These are phyloP conservation scores for Arge pagana DNA, from an alignment of 2,888 invertebrate species.

Conservation along the genomic window DNA sequence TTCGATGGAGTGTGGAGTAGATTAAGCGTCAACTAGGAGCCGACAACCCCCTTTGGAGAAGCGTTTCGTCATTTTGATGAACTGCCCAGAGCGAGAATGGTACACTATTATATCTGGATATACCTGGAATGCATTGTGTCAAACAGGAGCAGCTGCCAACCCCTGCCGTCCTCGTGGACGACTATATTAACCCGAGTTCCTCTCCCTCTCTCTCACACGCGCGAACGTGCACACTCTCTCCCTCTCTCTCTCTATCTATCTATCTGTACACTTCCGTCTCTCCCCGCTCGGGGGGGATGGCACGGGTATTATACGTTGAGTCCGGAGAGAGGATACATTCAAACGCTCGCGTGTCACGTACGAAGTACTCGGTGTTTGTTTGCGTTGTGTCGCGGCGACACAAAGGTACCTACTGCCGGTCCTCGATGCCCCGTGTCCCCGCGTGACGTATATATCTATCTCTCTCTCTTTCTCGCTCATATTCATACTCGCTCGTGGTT, in stretches of 20 bases:
- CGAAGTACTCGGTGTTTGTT: slow-evolving; percentile 51
- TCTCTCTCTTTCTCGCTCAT: too few species aligned
- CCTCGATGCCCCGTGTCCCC: slow-evolving; percentile 36
- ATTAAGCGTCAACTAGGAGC: too few species aligned
- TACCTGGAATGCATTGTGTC: slow-evolving; percentile 19
- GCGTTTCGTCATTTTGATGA: slow-evolving; percentile 48
- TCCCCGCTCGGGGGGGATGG: slow-evolving; percentile 21
- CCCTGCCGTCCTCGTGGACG: slow-evolving; percentile 38
- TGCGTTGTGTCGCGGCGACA: slow-evolving; percentile 46
- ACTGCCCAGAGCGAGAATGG: slow-evolving; percentile 37
- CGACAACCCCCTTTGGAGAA: slow-evolving; percentile 17
- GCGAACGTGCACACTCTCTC: too few species aligned
- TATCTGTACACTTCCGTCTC: slow-evolving; percentile 14
- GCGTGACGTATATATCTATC: too few species aligned
- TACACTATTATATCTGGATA: slow-evolving; percentile 11
- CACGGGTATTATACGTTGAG: slow-evolving; percentile 34
- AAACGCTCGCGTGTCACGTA: too few species aligned
- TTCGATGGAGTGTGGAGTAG: too few species aligned
- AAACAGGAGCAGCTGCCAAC: slow-evolving; percentile 12
- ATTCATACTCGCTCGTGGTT: too few species aligned
- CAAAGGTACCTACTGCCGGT: too few species aligned
- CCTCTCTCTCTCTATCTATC: too few species aligned
- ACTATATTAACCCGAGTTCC: slow-evolving; percentile 49
- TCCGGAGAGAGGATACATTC: too few species aligned
- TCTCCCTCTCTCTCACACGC: neutral